Conservation (phyloP, 2,113 vertebrate species). For the Trinectes maculatus region DNA sequence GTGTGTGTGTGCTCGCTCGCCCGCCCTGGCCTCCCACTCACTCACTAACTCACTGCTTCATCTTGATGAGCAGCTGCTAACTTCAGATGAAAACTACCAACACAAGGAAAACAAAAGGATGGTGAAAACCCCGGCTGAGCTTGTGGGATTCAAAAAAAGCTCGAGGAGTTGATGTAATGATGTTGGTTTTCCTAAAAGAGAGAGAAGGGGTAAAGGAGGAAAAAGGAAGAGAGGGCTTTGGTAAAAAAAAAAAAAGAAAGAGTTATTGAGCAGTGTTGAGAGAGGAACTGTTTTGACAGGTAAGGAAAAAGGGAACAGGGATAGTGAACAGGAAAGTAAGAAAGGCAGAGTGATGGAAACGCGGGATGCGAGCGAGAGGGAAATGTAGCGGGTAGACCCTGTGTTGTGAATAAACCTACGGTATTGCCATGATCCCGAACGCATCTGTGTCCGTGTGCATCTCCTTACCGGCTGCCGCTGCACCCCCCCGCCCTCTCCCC, state of each 20-base stretch:
- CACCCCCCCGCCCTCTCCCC: no score
- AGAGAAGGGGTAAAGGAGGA: neutral
- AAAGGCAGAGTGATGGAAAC: neutral
- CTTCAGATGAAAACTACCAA: conserved; percentile 33
- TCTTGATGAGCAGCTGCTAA: conserved; percentile 65
- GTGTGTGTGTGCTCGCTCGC: neutral
- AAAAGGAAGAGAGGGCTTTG: neutral
- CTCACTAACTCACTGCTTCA: conserved; percentile 26
- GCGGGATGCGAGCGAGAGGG: conserved; percentile 17
- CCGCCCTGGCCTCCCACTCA: conserved; percentile 27
- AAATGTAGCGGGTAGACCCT: no score
- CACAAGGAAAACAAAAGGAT: neutral
- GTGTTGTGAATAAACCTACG: no score
- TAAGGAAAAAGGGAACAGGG: neutral
- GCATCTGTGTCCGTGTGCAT: no score
- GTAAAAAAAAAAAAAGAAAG: conserved; percentile 19
- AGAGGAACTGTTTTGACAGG: neutral
- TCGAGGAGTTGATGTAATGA: conserved; percentile 25
- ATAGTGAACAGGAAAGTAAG: conserved; percentile 6
- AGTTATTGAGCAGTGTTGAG: conserved; percentile 10
- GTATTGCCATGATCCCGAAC: no score
- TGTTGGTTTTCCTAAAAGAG: conserved; percentile 19
- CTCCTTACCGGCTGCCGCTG: no score
- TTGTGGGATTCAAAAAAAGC: neutral
- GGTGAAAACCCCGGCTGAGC: neutral